These are phyloP conservation scores for Drosophila baimaii DNA, from an alignment of 1,140 invertebrate genomes.

Conservation along the genomic window DNA sequence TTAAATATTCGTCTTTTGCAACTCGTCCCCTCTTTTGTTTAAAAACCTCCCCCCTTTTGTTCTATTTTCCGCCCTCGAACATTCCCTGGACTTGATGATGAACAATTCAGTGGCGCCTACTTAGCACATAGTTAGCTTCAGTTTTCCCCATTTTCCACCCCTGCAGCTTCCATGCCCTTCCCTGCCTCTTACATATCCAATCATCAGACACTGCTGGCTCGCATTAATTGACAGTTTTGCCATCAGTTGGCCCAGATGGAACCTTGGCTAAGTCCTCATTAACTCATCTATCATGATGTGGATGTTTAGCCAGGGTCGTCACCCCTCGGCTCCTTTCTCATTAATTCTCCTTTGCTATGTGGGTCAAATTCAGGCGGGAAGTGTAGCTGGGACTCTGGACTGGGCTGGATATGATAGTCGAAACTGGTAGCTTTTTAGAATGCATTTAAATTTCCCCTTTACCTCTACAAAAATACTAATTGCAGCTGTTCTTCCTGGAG, in stretches of 20 bases:
- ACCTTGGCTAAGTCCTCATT: constrained; percentile 49
- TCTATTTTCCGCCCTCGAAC: constrained; percentile 5
- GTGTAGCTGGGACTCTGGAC: constrained; percentile 1
- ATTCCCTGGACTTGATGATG: background rate
- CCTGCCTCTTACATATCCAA: constrained; percentile 7
- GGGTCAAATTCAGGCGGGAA: constrained; percentile 47
- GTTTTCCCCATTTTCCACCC: constrained; percentile 4
- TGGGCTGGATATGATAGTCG: constrained; percentile 36
- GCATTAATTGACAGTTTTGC: constrained; percentile 62
- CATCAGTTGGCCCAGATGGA: constrained; percentile 36
- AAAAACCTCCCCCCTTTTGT: background rate
- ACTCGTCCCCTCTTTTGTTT: background rate
- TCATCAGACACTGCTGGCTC: constrained; percentile 41
- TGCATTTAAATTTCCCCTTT: constrained; percentile 59
- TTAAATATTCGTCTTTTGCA: background rate
- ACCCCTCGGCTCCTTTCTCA: background rate
- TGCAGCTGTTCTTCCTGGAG: constrained; percentile 28
- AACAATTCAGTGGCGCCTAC: constrained; percentile 23
- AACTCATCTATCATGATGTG: constrained; percentile 63
- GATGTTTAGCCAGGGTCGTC: constrained; percentile 15
- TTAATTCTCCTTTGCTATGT: constrained; percentile 47
- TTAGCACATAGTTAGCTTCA: constrained; percentile 16
- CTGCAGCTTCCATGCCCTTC: background rate
- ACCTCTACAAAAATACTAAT: constrained; percentile 46
- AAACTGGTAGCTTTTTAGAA: background rate